phyloP scores from a whole-genome alignment of 2,113 vertebrate genomes.

The Callaeas wilsoni region DNA sequence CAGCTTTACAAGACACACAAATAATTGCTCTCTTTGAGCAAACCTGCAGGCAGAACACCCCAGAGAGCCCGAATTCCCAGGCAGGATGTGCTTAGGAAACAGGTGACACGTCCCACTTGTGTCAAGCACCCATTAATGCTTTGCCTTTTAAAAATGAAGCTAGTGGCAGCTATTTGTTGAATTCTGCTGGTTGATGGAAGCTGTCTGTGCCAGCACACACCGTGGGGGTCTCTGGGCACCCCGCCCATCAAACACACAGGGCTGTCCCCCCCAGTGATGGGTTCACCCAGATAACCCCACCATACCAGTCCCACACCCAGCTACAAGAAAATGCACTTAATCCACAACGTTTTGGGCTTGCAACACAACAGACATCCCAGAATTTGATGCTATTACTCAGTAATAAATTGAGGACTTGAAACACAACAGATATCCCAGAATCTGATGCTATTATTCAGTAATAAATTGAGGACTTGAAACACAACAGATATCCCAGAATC shows the following conservation, averaged over 20 bases:
- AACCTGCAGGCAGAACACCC: background rate
- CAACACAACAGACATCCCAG: background rate
- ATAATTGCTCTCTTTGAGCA: slow-evolving; percentile 26
- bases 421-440: too few relatives aligned
- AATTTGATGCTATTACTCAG: background rate
- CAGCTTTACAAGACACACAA: background rate
- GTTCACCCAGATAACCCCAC: background rate
- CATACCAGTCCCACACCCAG: background rate
- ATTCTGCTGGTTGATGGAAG: background rate
- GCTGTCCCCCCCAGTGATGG: fast-evolving
- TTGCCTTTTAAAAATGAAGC: background rate
- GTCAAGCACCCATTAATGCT: background rate
- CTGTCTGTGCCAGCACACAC: background rate
- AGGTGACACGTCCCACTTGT: background rate
- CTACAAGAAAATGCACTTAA: background rate
- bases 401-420: background rate
- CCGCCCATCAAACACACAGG: background rate
- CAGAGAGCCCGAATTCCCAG: background rate
- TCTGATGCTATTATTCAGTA: too few relatives aligned
- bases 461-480: too few relatives aligned
- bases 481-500: too few relatives aligned
- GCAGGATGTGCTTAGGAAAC: background rate
- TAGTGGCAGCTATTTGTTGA: background rate
- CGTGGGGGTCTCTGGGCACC: background rate
- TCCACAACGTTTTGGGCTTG: background rate